Base-by-base conservation (phyloP, 2,113 vertebrate genomes). In the Acrocephalus kingi region DNA sequence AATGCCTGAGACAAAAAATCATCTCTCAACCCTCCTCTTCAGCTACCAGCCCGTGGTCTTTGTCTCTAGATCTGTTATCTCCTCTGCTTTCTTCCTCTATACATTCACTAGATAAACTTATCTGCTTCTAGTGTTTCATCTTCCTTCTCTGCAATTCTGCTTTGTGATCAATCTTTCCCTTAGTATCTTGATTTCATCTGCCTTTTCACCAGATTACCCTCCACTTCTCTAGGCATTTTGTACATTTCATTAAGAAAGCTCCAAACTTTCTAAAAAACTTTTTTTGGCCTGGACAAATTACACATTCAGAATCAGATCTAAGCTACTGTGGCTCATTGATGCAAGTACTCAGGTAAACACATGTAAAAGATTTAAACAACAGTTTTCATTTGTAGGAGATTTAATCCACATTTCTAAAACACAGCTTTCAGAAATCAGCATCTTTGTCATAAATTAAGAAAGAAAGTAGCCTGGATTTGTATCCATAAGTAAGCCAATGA, bases 111-210 rank as follows among this genome's bases (percentile, higher is more conserved):
- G 88, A 94, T 94, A 95, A 90, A 90, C 56, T 84, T 88, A 86
- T 72, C 90, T 93, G 28, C 67, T 94, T 75, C 80, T 75, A 45
- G 45, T 49, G 69, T 92, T 96, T 92, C 86, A 75, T 94, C 86
- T 97, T 58, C 74, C 62, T 90, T 90, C 82, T 92, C 73, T 90
- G 81, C 79, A 94, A 18, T 77, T 94, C 82, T 89, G 41, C 76
- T 92, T 74, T 94, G 86, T 79, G 90, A 92, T 95, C 92, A 84
- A 71, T 93, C 93, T 96, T 94, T 90, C 39, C 45, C 39, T 61
- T 7, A 0, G n/a, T 93, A 87, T 94, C 94, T 94, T 72, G 52
- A 93, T 75, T 92, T 92, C 64, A 75, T 90, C 79, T 64, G 39
- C 86, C 85, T 92, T 90, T 96, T 90, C 62, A 78, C 58, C 55